phyloP scores from a whole-genome alignment of 92 coral and sea anemone genomes.

The Phymanthus crucifer region DNA sequence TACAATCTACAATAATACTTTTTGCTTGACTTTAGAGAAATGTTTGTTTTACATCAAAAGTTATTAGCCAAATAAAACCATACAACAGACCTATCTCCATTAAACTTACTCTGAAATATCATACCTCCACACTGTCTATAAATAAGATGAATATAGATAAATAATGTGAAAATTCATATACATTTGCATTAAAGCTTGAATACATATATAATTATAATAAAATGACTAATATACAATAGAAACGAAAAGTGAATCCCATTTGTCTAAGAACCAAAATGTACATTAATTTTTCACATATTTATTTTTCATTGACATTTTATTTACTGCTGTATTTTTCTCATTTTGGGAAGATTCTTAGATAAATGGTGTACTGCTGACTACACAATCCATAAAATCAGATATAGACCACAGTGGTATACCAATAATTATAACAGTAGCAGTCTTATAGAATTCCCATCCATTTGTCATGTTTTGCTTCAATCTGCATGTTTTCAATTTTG shows the following conservation, averaged over 20 bases:
- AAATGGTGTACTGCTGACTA: background rate
- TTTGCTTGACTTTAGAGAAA: background rate
- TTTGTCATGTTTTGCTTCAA: background rate
- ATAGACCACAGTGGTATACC: background rate
- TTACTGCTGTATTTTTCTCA: background rate
- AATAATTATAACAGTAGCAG: background rate
- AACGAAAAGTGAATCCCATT: background rate
- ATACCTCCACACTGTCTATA: background rate
- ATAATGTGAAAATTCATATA: background rate
- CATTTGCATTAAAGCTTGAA: background rate
- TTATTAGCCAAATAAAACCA: slow-evolving; percentile 20
- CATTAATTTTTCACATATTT: background rate
- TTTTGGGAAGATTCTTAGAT: background rate
- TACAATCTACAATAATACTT: background rate
- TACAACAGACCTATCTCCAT: slow-evolving; percentile 2
- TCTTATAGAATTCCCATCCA: background rate
- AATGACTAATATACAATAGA: background rate
- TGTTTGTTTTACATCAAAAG: slow-evolving; percentile 8
- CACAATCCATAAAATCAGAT: background rate
- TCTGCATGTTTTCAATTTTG: background rate
- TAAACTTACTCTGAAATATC: background rate
- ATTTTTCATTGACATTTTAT: background rate
- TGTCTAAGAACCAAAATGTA: background rate
- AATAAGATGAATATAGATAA: background rate
- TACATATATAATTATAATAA: too few species aligned